phyloP scores from a whole-genome alignment of 2,888 invertebrate species.

The Halictus quadricinctus region DNA sequence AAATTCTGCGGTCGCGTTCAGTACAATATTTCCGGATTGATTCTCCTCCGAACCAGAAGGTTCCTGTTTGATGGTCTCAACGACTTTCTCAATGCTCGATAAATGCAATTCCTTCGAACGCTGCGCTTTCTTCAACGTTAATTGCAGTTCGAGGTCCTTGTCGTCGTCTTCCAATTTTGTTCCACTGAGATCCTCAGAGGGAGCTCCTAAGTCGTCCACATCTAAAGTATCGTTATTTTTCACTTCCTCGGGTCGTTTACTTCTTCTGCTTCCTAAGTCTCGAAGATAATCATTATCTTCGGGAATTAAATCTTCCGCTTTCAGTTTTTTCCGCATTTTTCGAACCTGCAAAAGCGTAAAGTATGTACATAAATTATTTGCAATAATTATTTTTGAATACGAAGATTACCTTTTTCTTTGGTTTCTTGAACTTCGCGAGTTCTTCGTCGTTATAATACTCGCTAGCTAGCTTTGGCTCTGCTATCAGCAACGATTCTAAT shows the following conservation, averaged over 20 bases:
- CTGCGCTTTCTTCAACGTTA: slow-evolving; percentile 89
- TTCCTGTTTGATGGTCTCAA: slow-evolving; percentile 84
- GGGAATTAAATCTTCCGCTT: slow-evolving; percentile 88
- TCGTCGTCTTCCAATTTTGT: slow-evolving; percentile 88
- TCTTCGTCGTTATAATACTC: slow-evolving; percentile 95
- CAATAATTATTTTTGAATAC: not conserved
- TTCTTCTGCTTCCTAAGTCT: slow-evolving; percentile 82
- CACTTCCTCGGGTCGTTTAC: slow-evolving; percentile 76
- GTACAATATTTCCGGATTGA: slow-evolving; percentile 86
- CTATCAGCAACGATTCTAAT: slow-evolving; percentile 89
- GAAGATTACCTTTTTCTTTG: slow-evolving; percentile 87
- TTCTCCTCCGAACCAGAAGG: slow-evolving; percentile 66
- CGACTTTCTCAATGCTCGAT: slow-evolving; percentile 84
- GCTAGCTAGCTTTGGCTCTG: slow-evolving; percentile 89
- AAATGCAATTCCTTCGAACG: slow-evolving; percentile 86
- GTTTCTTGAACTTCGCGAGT: slow-evolving; percentile 94
- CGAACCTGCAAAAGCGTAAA: slow-evolving; percentile 80
- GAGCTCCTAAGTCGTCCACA: slow-evolving; percentile 85
- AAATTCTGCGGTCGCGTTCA: slow-evolving; percentile 98
- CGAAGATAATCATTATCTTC: slow-evolving; percentile 78
- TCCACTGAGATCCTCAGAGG: slow-evolving; percentile 80
- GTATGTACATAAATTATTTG: not conserved
- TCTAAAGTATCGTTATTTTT: slow-evolving; percentile 83
- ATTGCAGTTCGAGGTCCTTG: slow-evolving; percentile 87
- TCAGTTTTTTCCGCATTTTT: slow-evolving; percentile 87